phyloP scores from a whole-genome alignment of 2,797 vertebrate genomes.

The Cuniculus paca region DNA sequence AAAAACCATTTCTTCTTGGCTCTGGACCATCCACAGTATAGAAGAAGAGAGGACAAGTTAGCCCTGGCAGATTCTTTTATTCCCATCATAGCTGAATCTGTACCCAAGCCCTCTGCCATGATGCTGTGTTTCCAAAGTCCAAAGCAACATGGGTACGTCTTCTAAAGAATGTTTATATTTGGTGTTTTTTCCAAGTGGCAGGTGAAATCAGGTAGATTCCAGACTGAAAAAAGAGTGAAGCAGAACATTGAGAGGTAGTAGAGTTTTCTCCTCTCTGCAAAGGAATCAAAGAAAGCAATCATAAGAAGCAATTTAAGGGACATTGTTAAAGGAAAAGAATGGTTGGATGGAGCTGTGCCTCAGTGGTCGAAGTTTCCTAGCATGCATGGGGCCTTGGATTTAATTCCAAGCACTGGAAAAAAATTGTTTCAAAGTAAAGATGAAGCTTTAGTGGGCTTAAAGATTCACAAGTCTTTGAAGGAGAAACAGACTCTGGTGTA shows the following conservation, averaged over 20 bases:
- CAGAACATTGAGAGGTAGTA: neutral
- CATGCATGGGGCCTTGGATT: neutral
- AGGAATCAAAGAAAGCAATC: neutral
- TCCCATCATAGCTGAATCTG: neutral
- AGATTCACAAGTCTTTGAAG: neutral
- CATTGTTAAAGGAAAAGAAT: neutral
- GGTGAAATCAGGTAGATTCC: neutral
- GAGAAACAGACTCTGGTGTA: neutral
- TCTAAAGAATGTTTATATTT: neutral
- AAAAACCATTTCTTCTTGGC: neutral
- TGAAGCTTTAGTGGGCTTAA: neutral
- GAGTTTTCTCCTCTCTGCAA: neutral
- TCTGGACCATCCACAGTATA: neutral
- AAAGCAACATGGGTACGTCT: neutral
- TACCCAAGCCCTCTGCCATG: neutral
- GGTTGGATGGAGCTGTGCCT: neutral
- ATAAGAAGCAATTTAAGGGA: neutral
- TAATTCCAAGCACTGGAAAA: neutral
- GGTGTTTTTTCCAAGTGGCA: neutral
- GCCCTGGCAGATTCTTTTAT: neutral
- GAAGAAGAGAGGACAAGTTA: neutral
- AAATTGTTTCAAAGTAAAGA: conserved; percentile 9
- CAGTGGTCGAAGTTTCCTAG: neutral
- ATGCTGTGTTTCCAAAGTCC: neutral
- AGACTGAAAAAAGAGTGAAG: neutral